Conservation (phyloP, 2,888 invertebrate genomes). For the Ypsolopha sequella region DNA sequence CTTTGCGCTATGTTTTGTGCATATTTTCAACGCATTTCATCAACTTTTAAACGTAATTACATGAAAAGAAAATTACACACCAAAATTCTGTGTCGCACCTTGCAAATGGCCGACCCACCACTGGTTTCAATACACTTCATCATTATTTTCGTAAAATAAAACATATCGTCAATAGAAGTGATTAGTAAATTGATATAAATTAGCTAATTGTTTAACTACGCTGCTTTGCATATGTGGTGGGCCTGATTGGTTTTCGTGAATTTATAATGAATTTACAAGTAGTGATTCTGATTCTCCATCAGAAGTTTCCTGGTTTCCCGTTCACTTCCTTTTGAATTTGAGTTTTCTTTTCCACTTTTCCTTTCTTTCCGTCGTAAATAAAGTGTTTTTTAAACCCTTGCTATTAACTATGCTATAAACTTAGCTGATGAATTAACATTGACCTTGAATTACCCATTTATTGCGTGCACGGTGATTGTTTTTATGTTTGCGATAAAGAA, state of each 20-base stretch:
- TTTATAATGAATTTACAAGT: background rate
- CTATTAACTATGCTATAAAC: background rate
- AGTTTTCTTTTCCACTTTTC: background rate
- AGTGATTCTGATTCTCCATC: background rate
- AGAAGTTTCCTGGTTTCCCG: background rate
- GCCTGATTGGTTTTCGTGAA: background rate
- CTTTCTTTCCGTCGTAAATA: background rate
- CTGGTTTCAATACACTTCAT: conserved; percentile 67
- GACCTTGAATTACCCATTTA: background rate
- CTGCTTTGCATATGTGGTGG: background rate
- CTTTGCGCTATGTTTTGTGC: conserved; percentile 39
- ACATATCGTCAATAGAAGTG: conserved; percentile 25
- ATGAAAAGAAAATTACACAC: conserved; percentile 62
- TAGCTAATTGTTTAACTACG: conserved; percentile 29
- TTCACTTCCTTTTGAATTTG: background rate
- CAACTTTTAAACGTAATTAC: conserved; percentile 53
- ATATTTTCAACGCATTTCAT: conserved; percentile 54
- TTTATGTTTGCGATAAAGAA: conserved; percentile 45
- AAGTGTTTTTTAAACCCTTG: background rate
- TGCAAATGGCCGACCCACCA: conserved; percentile 81
- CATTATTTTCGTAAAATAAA: conserved; percentile 31
- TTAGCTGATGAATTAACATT: background rate
- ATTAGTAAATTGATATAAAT: conserved; percentile 23
- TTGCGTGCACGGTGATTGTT: background rate
- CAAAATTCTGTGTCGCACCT: conserved; percentile 76